Evolutionary conservation across 2,113 vertebrate genomes (phyloP), one percentile per base, ranked within the genome.

Genomic region (Tor tambroides): DNA sequence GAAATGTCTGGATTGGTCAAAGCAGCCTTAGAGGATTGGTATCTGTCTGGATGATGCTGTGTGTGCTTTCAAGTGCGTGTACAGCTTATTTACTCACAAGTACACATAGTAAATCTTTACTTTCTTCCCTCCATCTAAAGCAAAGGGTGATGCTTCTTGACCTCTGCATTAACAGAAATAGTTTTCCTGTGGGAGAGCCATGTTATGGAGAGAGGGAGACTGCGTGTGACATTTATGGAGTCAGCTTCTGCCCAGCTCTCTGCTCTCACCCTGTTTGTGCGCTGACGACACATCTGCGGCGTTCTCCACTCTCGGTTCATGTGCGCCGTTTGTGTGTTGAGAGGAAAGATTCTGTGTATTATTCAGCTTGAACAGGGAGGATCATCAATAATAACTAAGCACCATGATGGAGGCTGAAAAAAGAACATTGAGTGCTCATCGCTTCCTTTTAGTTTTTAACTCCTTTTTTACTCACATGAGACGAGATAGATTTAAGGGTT

Each of bases 301-400:
- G 5, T 35, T 54, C 46, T 79, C 14, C 38, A 35, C 72, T 69
- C 59, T 23, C 3, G 49, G 15, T 49, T 54, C 32, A 54, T 28
- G 74, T 65, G 84, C 19, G 56, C 69, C 32, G 43, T 54, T 19
- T 67, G 63, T 83, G 21, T 87, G 59, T 86, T 59, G 83, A 77
- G 79, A 78, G 88, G 75, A 76, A 9, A 69, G 90, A 90, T 91
- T 91, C 93, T 92, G 94, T 95, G 93, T 93, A 95, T 95, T 93
- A 95, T 95, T 94, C 92, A 95, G 89, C 89, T 82, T 83, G 92
- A 92, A 93, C 91, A 92, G 92, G 92, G 92, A 92, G 90, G 93
- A 88, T 94, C 94, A 94, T 95, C 93, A 95, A 95, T 95, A 94
- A 94, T 95, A 94, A 92, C 93, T 94, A 92, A 91, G 15, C 82